Evolutionary conservation across 64 coral and sea anemone species (phyloP), one percentile per base, ranked within the genome.

Genomic region (Montipora sp.): DNA sequence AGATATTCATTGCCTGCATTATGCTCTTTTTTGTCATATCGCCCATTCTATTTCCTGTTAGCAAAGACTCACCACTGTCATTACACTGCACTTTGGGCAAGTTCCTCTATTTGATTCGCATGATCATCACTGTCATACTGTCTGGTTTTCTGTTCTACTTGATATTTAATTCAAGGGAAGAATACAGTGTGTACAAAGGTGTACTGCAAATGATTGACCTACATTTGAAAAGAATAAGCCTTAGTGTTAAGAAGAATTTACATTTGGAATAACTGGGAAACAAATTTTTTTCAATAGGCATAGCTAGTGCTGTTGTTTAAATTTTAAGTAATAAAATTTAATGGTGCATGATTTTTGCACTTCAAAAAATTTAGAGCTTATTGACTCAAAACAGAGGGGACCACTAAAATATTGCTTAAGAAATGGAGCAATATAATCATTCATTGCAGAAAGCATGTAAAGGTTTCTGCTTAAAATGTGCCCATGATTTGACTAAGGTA

Each of bases 151-250:
- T 92, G 47, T 92, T 87, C 58, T 92, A 81, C 69, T 53, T 92
- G 21, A 81, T 95, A 47, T 48, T 95, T 13, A 92, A 95, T 90
- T 49, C 75, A 2, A 24, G 94, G 44, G 89, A 92, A 75, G 94
- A 95, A 18, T 92, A 84, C 67, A 91, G 89, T 82, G 94, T 83
- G 36, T 95, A 95, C 70, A 95, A 81, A 65, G 68, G 45, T 82
- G 89, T 92, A 24, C 83, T 92, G 19, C 75, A 86, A 51, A 77
- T 83, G 58, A 90, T 94, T 18, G 59, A 69, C 48, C 51, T 90
- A 51, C 88, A 90, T 71, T 53, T 94, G 47, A 94, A 94, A 74
- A 79, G 85, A 19, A 70, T 83, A 14, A 59, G 59, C 24, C 80
- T 44, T 18, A 66, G 77, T 44, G 63, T 87, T 6, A 92, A 51